Base-by-base conservation (phyloP, 2,888 invertebrate species). In the Ormyrus thymus region DNA sequence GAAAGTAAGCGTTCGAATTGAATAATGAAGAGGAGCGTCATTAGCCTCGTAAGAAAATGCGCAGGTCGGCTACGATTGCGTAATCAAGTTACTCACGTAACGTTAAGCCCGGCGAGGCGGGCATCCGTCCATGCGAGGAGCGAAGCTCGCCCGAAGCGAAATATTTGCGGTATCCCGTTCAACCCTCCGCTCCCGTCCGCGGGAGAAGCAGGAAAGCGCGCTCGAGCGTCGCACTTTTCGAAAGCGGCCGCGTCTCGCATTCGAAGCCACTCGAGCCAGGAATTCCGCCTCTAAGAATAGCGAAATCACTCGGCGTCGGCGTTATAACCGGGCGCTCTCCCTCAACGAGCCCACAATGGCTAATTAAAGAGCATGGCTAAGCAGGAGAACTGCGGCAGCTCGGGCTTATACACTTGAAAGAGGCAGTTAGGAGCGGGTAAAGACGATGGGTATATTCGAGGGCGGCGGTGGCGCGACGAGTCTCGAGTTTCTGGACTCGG, bases 321-420 rank as follows among this genome's bases (percentile, higher is more conserved):
- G 77, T 82, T 79, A 79, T 82, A 82, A 80, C 82, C 80, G 71
- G 29, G 81, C 82, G 82, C 76, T 29, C 29, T 1, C 81, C 74
- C 78, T 77, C 72, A 76, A 80, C 61, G 81, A 73, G 73, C 79
- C 84, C 84, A 83, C 84, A 84, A 84, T 84, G 82, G 82, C 83
- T 84, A 84, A 84, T 84, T 83, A 84, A 84, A 84, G 84, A 84
- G 84, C 83, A 82, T 83, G 81, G 84, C 83, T 82, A 65, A 80
- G 80, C 80, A 76, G 79, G 80, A 11, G 56, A n/a, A 48, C 45
- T 29, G 13, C 59, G 75, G 75, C 71, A 59, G 73, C 64, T 46
- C 46, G 72, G 71, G 80, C 77, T 81, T 59, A 59, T 68, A 73
- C 65, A 75, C 81, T 74, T 59, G 69, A 51, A 64, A 71, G 58